A percentile compares a stretch with the other conserved stretches of the same genome.
Evolutionary conservation across 1,140 invertebrate genomes (phyloP).

Genomic region (Cyclina sinensis): DNA sequence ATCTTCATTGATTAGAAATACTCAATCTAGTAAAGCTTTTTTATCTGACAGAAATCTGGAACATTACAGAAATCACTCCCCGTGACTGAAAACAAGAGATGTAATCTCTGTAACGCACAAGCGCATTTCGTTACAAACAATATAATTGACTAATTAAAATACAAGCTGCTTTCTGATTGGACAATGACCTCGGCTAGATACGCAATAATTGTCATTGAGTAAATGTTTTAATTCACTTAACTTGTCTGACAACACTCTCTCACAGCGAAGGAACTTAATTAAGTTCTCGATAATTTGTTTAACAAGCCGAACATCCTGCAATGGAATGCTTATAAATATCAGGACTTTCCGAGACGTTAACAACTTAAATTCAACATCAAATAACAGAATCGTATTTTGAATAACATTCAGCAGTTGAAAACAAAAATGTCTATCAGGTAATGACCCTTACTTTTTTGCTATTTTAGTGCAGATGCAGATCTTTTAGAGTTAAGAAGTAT

Average conservation of each 20-base stretch:
- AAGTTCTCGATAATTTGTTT: background rate
- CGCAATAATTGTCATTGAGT: no score
- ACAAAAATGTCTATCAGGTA: no score
- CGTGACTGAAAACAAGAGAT: background rate
- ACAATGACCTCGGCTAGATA: background rate
- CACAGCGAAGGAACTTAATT: slow-evolving; percentile 3
- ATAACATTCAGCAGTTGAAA: no score
- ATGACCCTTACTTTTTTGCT: no score
- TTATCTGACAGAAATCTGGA: background rate
- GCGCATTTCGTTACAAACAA: background rate
- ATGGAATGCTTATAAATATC: background rate
- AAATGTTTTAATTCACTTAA: background rate
- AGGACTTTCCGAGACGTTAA: no score
- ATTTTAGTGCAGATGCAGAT: no score
- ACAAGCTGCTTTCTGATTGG: background rate
- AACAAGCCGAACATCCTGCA: background rate
- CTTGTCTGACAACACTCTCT: background rate
- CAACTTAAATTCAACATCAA: no score
- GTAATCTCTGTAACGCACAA: slow-evolving; percentile 3
- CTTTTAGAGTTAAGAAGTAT: no score
- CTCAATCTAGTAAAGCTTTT: background rate
- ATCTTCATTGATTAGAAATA: background rate
- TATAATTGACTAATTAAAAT: background rate
- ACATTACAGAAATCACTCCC: slow-evolving; percentile 42
- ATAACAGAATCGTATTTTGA: no score